Evolutionary conservation across 2,888 invertebrate species (phyloP), one percentile per base, ranked within the genome.

Genomic region (Ceraclea dissimilis): DNA sequence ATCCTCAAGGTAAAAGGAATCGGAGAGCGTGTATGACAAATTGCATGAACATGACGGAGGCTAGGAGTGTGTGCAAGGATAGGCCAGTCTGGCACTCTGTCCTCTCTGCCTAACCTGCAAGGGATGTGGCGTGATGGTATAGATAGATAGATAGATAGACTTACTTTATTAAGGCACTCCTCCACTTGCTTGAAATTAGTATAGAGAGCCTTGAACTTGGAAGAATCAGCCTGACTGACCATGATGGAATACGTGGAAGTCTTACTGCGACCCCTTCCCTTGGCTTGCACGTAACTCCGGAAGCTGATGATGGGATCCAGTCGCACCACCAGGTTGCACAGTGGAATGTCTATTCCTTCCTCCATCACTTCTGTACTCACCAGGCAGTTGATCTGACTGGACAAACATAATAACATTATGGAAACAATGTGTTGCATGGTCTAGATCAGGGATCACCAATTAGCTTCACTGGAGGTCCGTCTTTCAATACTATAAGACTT

Each of bases 261-360:
- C 33, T 52, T 53, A 34, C 49, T 46, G 6, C 61, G 43, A 4
- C 59, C 61, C 47, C 53, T 66, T 64, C 92, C 93, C 80, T 93
- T 93, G 59, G 92, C 89, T 71, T 94, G 93, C 39, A 95, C 82
- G 67, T 94, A 96, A 0, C 90, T 86, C 50, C 90, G 78, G 64
- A 89, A 90, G 64, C 88, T 85, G 51, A 75, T 67, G 0, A 89
- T 80, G 1, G 72, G 67, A 67, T 92, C 90, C 67, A 85, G 90
- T 51, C 87, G 81, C 17, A 94, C 66, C 0, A 95, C 87, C 43
- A 91, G 71, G 60, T 88, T 84, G 67, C 96, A 97, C 22, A 82
- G 79, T 2, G 86, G 87, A 22, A 95, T 80, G 70, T 95, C 93
- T 8, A 94, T 81, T 0, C 94, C 94, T 73, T 95, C 95, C 68